Base-by-base conservation (phyloP, 1,140 invertebrate genomes). In the Drosophila albomicans region DNA sequence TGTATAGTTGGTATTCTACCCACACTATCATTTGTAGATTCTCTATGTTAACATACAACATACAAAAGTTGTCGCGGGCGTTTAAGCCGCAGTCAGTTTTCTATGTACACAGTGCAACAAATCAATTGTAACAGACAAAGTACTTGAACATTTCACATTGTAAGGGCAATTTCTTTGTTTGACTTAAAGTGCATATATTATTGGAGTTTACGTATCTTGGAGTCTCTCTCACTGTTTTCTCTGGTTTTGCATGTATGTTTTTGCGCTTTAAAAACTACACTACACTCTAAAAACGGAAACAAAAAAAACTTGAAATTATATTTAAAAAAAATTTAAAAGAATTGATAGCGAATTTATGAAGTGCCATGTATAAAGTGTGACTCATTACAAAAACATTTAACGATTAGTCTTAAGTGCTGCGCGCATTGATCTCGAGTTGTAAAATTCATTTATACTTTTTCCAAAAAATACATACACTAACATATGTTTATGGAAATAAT, bases 401-500 rank as follows among this genome's bases (percentile, higher is more conserved):
- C 45, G 78, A 85, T 86, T 75, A 86, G 67, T 32, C 43, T 57
- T 81, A 81, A 86, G 78, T 66, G 72, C 45, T 54, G 16, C 30
- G 10, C 30, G 46, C 52, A 56, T 25, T 25, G 20, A 25, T 56
- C 49, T 56, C 8, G 45, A 58, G 13, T 54, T 56, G 45, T 30
- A 48, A 28, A 58, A 28, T 45, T 52, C n/a, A 52, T 51, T 57
- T 45, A 15, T 74, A 58, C 28, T 76, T 2, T 20, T 30, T 7
- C 32, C 7, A 32, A 32, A 32, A 38, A 10, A 10, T 38, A 8
- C 35, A 38, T 32, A 25, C 13, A n/a, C 48, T 67, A 54, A 64
- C 25, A 3, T 52, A 32, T 45, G 5, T 28, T 49, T n/a, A 5
- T 54, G 41, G 8, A 25, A 59, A 30, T 51, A 30, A 43, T 20